Evolutionary conservation across 35 echinoderm and acorn worm genomes (phyloP).

Genomic region (Apostichopus japonicus): DNA sequence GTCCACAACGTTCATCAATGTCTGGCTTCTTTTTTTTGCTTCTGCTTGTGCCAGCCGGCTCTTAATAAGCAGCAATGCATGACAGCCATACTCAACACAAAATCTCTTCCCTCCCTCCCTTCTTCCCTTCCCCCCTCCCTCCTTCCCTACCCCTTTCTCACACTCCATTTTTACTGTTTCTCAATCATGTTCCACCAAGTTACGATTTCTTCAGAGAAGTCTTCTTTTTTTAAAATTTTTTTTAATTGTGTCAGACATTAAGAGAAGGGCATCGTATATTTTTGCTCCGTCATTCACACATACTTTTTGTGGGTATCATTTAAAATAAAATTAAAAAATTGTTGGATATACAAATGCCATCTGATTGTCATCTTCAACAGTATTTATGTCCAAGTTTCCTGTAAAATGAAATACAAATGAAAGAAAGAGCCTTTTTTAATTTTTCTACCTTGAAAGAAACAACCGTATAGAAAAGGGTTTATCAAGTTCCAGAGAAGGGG

Average conservation of each 20-base stretch:
- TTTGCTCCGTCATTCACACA: too few relatives aligned
- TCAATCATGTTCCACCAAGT: slow-evolving; percentile 46
- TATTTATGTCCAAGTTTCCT: too few relatives aligned
- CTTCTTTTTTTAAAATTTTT: neutral
- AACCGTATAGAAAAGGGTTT: too few relatives aligned
- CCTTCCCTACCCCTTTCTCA: neutral
- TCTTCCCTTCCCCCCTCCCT: neutral
- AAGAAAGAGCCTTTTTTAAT: too few relatives aligned
- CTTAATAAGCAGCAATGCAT: slow-evolving; percentile 30
- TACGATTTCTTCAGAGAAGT: neutral
- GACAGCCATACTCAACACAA: slow-evolving; percentile 40
- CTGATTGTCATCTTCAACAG: too few relatives aligned
- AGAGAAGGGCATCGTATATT: too few relatives aligned
- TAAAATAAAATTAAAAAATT: too few relatives aligned
- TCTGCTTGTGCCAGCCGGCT: slow-evolving; percentile 30
- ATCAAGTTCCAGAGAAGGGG: neutral
- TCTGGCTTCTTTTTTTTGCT: slow-evolving; percentile 51
- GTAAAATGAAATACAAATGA: too few relatives aligned
- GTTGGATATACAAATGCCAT: too few relatives aligned
- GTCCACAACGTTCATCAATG: neutral
- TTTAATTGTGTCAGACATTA: neutral
- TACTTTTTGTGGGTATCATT: too few relatives aligned
- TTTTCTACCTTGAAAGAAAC: too few relatives aligned
- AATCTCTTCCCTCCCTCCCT: slow-evolving; percentile 7
- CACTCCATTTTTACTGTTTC: neutral